phyloP scores from a whole-genome alignment of 2,797 vertebrate species.

The Echiichthys vipera region DNA sequence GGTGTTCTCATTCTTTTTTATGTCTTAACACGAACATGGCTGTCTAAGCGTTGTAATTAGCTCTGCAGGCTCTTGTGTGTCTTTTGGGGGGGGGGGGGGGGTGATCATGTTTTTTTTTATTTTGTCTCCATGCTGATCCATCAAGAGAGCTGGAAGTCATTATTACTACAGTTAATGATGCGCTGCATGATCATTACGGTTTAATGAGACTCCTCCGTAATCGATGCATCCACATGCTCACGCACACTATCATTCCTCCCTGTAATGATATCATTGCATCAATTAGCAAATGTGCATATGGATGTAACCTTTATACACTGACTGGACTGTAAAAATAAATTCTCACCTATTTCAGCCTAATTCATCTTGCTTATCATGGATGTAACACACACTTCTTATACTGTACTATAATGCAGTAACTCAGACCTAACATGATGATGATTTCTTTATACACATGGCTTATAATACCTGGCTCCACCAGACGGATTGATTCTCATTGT shows the following conservation, averaged over 20 bases:
- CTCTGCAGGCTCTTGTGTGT: constrained; percentile 29
- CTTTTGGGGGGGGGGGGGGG: neutral
- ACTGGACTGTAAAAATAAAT: neutral
- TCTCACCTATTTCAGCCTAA: neutral
- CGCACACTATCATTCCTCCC: no score
- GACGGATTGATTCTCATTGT: no score
- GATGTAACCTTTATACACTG: neutral
- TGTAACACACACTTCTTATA: neutral
- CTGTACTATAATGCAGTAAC: neutral
- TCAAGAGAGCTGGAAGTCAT: constrained; percentile 29
- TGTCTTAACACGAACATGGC: constrained; percentile 8
- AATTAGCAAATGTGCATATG: neutral
- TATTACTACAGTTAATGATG: constrained; percentile 30
- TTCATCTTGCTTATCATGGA: neutral
- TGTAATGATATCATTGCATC: neutral
- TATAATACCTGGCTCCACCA: no score
- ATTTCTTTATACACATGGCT: no score
- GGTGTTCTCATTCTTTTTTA: neutral
- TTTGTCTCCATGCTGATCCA: constrained; percentile 12
- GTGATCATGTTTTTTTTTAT: neutral
- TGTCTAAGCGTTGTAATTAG: constrained; percentile 19
- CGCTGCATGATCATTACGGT: constrained; percentile 27
- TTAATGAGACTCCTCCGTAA: constrained; percentile 26
- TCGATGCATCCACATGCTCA: constrained; percentile 10
- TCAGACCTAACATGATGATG: neutral